These are phyloP conservation scores for Adelosebastes latens DNA, from an alignment of 2,797 vertebrate genomes.

Conservation along the genomic window DNA sequence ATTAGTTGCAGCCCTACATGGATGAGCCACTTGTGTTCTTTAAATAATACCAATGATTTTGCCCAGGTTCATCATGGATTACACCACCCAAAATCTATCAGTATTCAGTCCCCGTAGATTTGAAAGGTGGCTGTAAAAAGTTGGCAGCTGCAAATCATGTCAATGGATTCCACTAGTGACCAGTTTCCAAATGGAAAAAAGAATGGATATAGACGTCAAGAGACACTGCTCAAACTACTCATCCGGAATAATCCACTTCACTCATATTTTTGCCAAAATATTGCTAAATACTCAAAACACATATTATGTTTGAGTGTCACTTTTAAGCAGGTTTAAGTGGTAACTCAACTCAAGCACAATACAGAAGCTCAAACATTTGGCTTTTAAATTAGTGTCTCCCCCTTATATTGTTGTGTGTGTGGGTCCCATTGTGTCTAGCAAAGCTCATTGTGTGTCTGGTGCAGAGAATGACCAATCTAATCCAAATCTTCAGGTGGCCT, in stretches of 20 bases:
- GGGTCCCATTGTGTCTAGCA: constrained; percentile 43
- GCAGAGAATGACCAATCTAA: constrained; percentile 52
- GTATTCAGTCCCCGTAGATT: background rate
- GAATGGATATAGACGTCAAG: background rate
- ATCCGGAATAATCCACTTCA: constrained; percentile 4
- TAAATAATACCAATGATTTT: no score
- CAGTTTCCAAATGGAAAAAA: background rate
- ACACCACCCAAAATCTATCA: background rate
- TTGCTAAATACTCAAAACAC: background rate
- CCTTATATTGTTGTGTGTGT: constrained; percentile 4
- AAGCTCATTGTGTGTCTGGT: constrained; percentile 52
- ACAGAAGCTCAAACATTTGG: constrained; percentile 45
- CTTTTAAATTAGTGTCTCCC: constrained; percentile 41
- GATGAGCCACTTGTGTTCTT: background rate
- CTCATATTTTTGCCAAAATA: background rate
- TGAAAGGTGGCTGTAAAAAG: background rate
- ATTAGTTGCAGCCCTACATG: background rate
- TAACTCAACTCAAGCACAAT: constrained; percentile 13
- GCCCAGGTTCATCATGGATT: background rate
- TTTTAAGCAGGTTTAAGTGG: constrained; percentile 5
- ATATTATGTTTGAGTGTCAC: background rate
- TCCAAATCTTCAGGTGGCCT: constrained; percentile 71
- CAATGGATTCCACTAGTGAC: background rate
- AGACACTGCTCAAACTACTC: constrained; percentile 8
- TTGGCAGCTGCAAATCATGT: background rate